Evolutionary conservation across 2,888 invertebrate genomes (phyloP).

Genomic region (Maniola hyperantus): DNA sequence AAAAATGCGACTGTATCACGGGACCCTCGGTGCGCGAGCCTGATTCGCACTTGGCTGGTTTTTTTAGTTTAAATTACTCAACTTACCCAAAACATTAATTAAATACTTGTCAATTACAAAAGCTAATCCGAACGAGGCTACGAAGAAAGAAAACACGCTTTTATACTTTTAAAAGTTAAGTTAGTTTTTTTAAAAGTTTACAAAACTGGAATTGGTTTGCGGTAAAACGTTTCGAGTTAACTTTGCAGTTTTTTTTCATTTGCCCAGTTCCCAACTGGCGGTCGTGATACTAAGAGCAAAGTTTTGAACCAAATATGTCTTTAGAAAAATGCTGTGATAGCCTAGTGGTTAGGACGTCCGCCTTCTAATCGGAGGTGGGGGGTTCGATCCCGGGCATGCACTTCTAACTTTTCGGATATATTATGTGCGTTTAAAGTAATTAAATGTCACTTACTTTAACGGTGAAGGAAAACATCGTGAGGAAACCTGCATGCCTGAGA

Average conservation of each 20-base stretch:
- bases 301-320: constrained; percentile 15
- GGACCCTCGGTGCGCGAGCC: too few relatives aligned
- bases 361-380: too few relatives aligned
- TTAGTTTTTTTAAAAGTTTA: constrained; percentile 31
- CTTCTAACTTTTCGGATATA: too few relatives aligned
- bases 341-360: background rate
- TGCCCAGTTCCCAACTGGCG: constrained; percentile 29
- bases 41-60: too few relatives aligned
- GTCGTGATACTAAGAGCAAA: constrained; percentile 26
- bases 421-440: too few relatives aligned
- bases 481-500: too few relatives aligned
- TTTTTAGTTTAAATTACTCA: background rate
- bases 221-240: constrained; percentile 34
- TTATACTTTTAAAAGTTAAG: constrained; percentile 28
- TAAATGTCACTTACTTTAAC: too few relatives aligned
- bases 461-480: too few relatives aligned
- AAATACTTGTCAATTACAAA: background rate
- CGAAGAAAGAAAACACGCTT: constrained; percentile 26
- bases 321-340: background rate
- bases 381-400: too few relatives aligned
- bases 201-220: constrained; percentile 36
- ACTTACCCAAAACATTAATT: too few relatives aligned
- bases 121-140: background rate
- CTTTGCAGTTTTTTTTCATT: constrained; percentile 36
- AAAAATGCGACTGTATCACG: too few relatives aligned